Base-by-base conservation (phyloP, 1,140 invertebrate genomes). In the Maniola jurtina region DNA sequence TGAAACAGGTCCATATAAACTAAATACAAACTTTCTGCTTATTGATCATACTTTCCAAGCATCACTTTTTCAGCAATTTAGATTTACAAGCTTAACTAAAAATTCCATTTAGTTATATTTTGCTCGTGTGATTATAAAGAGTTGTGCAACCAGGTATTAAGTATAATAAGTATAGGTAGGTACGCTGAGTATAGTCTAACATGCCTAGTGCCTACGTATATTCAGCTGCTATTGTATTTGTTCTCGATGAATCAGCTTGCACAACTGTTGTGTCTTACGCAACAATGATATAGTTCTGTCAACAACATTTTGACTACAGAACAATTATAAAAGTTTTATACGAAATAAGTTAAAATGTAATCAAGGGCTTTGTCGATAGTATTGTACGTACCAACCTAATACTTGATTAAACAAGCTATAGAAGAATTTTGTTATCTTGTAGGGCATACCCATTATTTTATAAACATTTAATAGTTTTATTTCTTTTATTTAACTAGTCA, bases 261-360 rank as follows among this genome's bases (percentile, higher is more conserved):
- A 34, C 11, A 16, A 55, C 52, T 55, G 52, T 55, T 55, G 33
- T 13, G 34, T 34, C 52, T 55, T 55, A 55, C 52, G 52, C 52
- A 34, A 55, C 52, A 55, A 34, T n/a, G 16, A 13, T 7, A 55
- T 55, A 34, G 16, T 55, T 55, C 6, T 55, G 25, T 55, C 15
- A 52, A 34, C 50, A 11, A 8, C 7, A 34, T 55, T 34, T 34
- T 55, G 9, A 45, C 11, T 40, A 40, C 38, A 40, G 10, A n/a
- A n/a, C n/a, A 50, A 16, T 14, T 50, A 50, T 47, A 47, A 11
- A 47, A 47, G 42, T 50, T n/a, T n/a, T n/a, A n/a, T 50, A 50
- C 47, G 47, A 50, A n/a, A n/a, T n/a, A n/a, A n/a, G n/a, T n/a
- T n/a, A 50, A 50, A 16, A 50, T 50, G 14, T 16, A 4, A 15